phyloP scores from a whole-genome alignment of 2,797 vertebrate species.

The Protonibea diacanthus region DNA sequence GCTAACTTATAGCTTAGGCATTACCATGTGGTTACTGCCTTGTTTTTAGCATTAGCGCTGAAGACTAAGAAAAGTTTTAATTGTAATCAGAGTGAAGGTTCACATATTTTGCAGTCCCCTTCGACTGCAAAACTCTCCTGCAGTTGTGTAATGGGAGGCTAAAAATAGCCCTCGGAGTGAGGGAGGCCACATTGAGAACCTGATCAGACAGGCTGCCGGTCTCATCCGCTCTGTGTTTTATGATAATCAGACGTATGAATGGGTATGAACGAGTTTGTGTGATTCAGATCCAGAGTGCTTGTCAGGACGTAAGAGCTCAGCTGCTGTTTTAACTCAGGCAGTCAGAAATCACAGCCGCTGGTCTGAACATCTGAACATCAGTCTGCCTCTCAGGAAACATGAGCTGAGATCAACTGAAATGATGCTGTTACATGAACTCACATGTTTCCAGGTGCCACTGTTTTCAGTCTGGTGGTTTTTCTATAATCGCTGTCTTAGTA shows the following conservation, averaged over 20 bases:
- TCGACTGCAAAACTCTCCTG: neutral
- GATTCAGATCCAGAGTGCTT: conserved; percentile 7
- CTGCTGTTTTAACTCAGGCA: conserved; percentile 21
- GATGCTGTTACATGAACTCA: conserved; percentile 18
- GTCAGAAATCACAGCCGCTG: conserved; percentile 7
- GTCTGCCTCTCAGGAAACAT: neutral
- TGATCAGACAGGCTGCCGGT: neutral
- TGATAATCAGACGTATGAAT: neutral
- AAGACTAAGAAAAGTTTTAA: neutral
- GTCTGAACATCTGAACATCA: conserved; percentile 20
- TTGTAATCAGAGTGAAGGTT: neutral
- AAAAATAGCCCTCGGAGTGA: conserved; percentile 21
- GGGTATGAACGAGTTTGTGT: neutral
- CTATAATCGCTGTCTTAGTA: too few species aligned
- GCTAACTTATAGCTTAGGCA: neutral
- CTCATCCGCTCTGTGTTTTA: neutral
- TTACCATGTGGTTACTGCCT: neutral
- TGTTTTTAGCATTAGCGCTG: neutral
- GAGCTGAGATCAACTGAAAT: neutral
- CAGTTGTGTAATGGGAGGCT: neutral
- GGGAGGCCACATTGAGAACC: neutral
- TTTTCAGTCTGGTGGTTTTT: neutral
- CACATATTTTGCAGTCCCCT: neutral
- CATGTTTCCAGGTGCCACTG: conserved; percentile 7
- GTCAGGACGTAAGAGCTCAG: conserved; percentile 25